A percentile compares a stretch with the other conserved stretches of the same genome.
phyloP scores from a whole-genome alignment of 1,140 invertebrate species.

The Aphaenogaster ashmeadi region DNA sequence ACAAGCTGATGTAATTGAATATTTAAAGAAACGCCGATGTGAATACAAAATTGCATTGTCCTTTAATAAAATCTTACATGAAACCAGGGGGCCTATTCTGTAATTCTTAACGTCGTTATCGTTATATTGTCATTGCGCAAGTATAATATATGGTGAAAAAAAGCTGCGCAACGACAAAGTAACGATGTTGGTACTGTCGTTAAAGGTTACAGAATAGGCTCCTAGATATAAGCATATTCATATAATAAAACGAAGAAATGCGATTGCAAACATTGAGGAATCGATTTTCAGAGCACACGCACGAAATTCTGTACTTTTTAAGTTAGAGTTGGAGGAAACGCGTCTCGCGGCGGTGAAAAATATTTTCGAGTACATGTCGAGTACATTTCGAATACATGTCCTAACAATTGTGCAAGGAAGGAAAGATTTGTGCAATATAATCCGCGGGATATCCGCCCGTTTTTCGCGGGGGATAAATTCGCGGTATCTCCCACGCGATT shows the following conservation, averaged over 20 bases:
- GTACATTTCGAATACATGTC: not conserved
- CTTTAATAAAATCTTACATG: not conserved
- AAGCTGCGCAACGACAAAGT: too few relatives aligned
- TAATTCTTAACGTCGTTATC: too few relatives aligned
- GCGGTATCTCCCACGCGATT: conserved; percentile 34
- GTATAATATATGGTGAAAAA: too few relatives aligned
- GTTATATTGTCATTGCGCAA: too few relatives aligned
- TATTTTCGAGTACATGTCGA: not conserved
- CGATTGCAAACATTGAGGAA: not conserved
- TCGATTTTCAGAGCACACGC: not conserved
- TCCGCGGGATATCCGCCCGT: conserved; percentile 5
- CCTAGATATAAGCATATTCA: not conserved
- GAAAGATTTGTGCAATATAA: not conserved
- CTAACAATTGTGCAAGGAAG: not conserved
- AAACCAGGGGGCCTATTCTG: not conserved
- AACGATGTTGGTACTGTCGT: too few relatives aligned
- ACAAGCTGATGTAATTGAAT: not conserved
- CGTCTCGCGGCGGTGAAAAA: not conserved
- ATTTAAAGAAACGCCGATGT: not conserved
- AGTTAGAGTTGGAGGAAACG: not conserved
- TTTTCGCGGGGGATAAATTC: conserved; percentile 22
- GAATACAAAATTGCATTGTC: not conserved
- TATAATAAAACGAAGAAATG: not conserved
- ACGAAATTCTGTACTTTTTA: not conserved
- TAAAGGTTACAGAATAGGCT: too few relatives aligned